Percentiles rank a stretch among this genome's conserved stretches.
phyloP scores from a whole-genome alignment of 2,888 invertebrate species.

The Augochlorella aurata region DNA sequence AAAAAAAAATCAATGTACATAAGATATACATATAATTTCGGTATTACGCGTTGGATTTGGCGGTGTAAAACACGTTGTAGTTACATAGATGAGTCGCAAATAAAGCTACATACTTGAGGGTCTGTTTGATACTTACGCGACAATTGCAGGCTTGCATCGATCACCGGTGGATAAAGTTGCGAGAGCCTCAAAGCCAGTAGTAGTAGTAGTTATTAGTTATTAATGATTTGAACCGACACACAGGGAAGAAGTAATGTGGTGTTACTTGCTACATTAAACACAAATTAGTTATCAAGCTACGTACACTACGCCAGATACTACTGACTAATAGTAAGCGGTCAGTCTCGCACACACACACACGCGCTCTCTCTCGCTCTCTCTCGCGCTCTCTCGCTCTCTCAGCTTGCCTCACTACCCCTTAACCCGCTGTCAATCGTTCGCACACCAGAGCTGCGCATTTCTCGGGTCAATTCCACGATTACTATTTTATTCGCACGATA shows the following conservation, averaged over 20 bases:
- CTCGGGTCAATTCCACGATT: no score
- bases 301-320: constrained; percentile 73
- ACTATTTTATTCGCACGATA: no score
- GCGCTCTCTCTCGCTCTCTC: constrained; percentile 8
- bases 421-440: neutral
- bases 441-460: neutral
- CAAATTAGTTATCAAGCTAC: constrained; percentile 81
- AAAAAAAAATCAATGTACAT: constrained; percentile 6
- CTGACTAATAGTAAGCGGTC: constrained; percentile 61
- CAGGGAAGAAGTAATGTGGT: constrained; percentile 76
- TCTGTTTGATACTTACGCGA: constrained; percentile 77
- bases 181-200: constrained; percentile 78
- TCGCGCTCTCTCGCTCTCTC: constrained; percentile 7
- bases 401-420: neutral
- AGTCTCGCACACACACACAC: constrained; percentile 17
- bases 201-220: constrained; percentile 79
- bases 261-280: constrained; percentile 81
- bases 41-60: constrained; percentile 53
- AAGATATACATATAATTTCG: constrained; percentile 17
- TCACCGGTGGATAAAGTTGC: constrained; percentile 73
- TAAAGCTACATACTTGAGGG: constrained; percentile 63
- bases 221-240: constrained; percentile 80
- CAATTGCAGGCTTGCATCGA: constrained; percentile 72
- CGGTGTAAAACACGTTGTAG: constrained; percentile 39
- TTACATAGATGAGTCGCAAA: constrained; percentile 34